phyloP scores from a whole-genome alignment of 2,113 vertebrate species.

The Ranitomeya variabilis region DNA sequence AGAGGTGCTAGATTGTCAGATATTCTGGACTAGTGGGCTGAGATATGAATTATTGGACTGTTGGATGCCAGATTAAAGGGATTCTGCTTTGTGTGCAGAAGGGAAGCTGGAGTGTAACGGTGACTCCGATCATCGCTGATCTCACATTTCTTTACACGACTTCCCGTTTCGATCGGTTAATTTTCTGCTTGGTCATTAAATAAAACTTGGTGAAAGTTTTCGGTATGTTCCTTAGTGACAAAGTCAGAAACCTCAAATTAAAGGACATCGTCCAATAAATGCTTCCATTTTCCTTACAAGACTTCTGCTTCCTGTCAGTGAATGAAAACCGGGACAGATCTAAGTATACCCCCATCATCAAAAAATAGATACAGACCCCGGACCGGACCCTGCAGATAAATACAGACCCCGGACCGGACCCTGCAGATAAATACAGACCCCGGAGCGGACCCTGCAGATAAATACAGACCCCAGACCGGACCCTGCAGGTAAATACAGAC shows the following conservation, averaged over 20 bases:
- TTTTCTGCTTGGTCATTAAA: not conserved
- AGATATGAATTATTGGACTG: too few relatives aligned
- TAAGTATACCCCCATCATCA: too few relatives aligned
- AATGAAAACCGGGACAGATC: not conserved
- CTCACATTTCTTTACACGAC: not conserved
- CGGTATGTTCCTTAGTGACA: not conserved
- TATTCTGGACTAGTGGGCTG: not conserved
- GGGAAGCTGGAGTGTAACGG: not conserved
- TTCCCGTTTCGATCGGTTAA: not conserved
- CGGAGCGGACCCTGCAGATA: too few relatives aligned
- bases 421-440: too few relatives aligned
- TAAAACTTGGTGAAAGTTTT: not conserved
- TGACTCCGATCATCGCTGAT: not conserved
- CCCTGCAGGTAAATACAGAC: too few relatives aligned
- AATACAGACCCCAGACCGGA: too few relatives aligned
- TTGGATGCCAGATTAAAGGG: not conserved
- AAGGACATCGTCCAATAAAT: not conserved
- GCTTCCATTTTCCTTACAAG: not conserved
- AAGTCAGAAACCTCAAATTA: not conserved
- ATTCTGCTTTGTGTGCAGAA: too few relatives aligned
- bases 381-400: too few relatives aligned
- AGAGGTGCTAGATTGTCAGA: not conserved
- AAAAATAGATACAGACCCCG: too few relatives aligned
- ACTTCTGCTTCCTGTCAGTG: not conserved
- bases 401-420: too few relatives aligned